Conservation (phyloP, 37 sponge, comb jelly and placozoan species). For the Haliclona indistincta region DNA sequence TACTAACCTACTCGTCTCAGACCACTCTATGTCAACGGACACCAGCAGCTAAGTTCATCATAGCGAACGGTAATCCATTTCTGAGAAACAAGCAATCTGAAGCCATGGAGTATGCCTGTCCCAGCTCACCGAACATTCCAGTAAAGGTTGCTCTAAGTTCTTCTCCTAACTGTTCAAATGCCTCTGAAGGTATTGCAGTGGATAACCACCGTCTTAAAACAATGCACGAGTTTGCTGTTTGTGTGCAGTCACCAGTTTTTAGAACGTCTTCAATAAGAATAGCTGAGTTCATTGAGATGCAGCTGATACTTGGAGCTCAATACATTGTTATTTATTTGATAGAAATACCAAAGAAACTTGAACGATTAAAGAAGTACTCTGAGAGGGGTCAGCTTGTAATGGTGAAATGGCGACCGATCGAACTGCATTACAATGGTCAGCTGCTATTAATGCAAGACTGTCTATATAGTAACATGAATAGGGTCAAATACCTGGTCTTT, state of each 20-base stretch:
- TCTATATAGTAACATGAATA: constrained; percentile 17
- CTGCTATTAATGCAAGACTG: constrained; percentile 28
- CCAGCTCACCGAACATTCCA: no score
- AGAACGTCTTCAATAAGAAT: not conserved
- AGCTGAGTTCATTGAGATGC: constrained; percentile 25
- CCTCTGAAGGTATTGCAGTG: no score
- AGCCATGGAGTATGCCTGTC: no score
- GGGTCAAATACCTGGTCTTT: constrained; percentile 27
- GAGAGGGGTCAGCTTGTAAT: no score
- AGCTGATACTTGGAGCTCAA: constrained; percentile 23
- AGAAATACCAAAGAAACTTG: not conserved
- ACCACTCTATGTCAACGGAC: no score
- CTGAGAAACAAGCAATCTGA: no score
- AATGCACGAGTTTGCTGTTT: constrained; percentile 20
- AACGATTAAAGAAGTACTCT: not conserved
- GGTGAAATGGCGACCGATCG: constrained; percentile 11
- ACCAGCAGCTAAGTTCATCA: no score
- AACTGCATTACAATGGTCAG: constrained; percentile 37
- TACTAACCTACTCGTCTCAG: no score
- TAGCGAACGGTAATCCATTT: no score
- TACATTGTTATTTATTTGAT: constrained; percentile 6
- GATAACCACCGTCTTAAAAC: no score
- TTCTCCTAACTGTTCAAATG: no score
- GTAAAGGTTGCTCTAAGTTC: no score
- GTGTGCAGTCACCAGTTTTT: constrained; percentile 17